A percentile compares a stretch with the other conserved stretches of the same genome.
Conservation (phyloP, 2,888 invertebrate species). For the Omphaloscelis lunosa region DNA sequence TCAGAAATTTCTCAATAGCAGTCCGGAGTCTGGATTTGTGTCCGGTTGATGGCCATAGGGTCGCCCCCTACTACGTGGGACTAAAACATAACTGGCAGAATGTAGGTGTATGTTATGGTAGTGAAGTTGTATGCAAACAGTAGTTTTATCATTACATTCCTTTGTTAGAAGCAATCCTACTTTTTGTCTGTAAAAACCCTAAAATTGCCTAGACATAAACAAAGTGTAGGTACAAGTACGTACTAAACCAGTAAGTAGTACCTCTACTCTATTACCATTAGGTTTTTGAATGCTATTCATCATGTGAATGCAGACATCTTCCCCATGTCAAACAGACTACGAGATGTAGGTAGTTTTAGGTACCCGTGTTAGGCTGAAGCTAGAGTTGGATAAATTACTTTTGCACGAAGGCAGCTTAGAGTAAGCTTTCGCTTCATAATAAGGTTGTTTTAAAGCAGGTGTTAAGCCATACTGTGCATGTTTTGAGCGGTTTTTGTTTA, state of each 20-base stretch:
- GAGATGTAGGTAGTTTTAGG: neutral
- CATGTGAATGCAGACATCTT: conserved; percentile 49
- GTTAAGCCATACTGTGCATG: neutral
- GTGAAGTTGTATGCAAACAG: neutral
- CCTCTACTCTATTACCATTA: conserved; percentile 37
- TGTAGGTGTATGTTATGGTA: neutral
- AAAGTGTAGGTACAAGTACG: neutral
- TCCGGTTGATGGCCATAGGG: too few species aligned
- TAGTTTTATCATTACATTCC: neutral
- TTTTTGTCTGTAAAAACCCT: neutral
- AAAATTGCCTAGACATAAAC: neutral
- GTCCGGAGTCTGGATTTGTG: neutral
- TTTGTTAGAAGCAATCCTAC: neutral
- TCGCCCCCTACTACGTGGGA: neutral
- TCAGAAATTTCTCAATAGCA: neutral
- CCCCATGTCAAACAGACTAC: conserved; percentile 26
- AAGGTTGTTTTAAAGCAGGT: neutral
- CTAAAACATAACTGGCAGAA: neutral
- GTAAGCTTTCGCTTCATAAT: neutral
- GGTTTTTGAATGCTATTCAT: conserved; percentile 45
- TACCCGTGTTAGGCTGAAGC: conserved; percentile 10
- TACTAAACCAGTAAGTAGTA: conserved; percentile 1
- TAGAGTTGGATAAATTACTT: conserved; percentile 35
- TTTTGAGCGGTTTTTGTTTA: neutral
- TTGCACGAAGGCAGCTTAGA: neutral